These are phyloP conservation scores for Caerostris darwini DNA, from an alignment of 1,140 invertebrate genomes.

Conservation along the genomic window DNA sequence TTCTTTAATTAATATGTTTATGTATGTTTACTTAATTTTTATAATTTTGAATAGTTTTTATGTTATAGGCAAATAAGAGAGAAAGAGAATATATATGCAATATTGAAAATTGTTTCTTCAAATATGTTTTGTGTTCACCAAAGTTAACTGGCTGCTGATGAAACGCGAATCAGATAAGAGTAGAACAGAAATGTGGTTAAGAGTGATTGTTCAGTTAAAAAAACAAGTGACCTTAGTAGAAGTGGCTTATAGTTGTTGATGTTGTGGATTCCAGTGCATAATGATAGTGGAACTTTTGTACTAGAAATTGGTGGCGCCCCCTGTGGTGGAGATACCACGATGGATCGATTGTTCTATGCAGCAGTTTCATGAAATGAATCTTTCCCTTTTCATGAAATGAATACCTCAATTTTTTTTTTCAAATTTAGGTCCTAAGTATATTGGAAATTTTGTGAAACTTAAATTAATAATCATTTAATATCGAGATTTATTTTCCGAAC, in stretches of 20 bases:
- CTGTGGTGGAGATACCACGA: neutral
- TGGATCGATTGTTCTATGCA: too few relatives aligned
- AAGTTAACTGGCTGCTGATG: conserved; percentile 68
- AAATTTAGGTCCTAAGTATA: too few relatives aligned
- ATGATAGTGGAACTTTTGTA: conserved; percentile 19
- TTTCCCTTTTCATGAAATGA: too few relatives aligned
- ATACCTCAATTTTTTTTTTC: too few relatives aligned
- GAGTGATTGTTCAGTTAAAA: neutral
- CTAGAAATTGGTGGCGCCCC: neutral
- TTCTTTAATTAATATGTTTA: neutral
- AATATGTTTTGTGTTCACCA: neutral
- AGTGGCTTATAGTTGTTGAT: neutral
- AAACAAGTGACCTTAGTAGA: conserved; percentile 30
- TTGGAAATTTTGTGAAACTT: too few relatives aligned
- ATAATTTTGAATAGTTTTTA: conserved; percentile 12
- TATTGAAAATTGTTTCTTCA: neutral
- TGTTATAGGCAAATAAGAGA: neutral
- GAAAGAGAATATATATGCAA: neutral
- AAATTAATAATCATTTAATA: too few relatives aligned
- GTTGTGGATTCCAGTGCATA: neutral
- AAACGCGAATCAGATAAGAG: neutral
- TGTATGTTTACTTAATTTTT: conserved; percentile 68
- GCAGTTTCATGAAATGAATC: neutral
- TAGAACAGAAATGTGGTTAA: neutral
- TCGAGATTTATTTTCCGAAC: too few relatives aligned